A percentile compares a stretch with the other conserved stretches of the same genome.
phyloP scores from a whole-genome alignment of 1,140 invertebrate species.

The Portunus trituberculatus region DNA sequence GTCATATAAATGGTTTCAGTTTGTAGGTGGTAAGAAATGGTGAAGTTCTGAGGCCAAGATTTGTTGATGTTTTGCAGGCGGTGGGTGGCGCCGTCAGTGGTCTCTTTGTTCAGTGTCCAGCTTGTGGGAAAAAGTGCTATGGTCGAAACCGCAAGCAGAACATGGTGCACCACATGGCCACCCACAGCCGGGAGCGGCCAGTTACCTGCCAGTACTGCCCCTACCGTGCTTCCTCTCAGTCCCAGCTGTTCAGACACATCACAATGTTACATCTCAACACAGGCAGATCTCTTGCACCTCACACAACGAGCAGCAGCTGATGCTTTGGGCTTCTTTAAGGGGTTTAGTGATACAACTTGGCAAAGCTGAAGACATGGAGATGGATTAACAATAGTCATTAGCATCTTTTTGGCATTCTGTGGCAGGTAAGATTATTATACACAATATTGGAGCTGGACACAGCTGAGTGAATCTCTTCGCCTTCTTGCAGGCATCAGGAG shows the following conservation, averaged over 20 bases:
- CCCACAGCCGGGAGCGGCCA: conserved; percentile 75
- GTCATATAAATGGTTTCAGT: background rate
- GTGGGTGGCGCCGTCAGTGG: conserved; percentile 62
- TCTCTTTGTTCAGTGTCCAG: conserved; percentile 75
- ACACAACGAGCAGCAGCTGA: conserved; percentile 42
- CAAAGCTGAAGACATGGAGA: conserved; percentile 21
- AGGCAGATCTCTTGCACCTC: conserved; percentile 45
- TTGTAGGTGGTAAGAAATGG: conserved; percentile 10
- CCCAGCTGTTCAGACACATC: conserved; percentile 76
- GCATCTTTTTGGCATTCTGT: conserved; percentile 40
- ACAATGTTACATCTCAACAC: conserved; percentile 75
- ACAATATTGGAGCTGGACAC: conserved; percentile 61
- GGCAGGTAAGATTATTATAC: conserved; percentile 57
- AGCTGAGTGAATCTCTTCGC: conserved; percentile 74
- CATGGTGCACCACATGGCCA: conserved; percentile 77
- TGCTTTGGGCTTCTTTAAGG: conserved; percentile 24
- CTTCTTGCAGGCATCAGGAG: conserved; percentile 76
- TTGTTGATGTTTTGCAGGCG: conserved; percentile 76
- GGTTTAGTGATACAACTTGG: conserved; percentile 25
- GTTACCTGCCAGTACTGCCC: conserved; percentile 75
- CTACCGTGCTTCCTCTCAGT: conserved; percentile 72
- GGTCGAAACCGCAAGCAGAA: conserved; percentile 77
- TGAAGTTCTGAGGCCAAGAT: conserved; percentile 67
- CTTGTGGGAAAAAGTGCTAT: conserved; percentile 77
- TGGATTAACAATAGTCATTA: conserved; percentile 4